Conservation (phyloP, 2,113 vertebrate genomes). For the Pristiophorus japonicus region DNA sequence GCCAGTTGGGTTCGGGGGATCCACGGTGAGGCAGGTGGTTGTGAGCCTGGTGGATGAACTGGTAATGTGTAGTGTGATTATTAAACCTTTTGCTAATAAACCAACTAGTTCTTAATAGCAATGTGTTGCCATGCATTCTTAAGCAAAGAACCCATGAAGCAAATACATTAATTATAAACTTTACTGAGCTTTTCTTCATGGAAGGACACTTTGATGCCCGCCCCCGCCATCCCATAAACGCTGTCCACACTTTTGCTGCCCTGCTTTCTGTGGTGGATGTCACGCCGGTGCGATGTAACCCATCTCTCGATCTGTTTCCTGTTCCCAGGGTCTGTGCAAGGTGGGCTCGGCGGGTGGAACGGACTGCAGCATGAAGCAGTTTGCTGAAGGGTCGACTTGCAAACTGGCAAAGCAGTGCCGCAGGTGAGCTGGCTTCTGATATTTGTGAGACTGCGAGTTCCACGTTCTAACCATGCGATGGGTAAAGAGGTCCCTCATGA, state of each 20-base stretch:
- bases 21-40: too few species aligned
- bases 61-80: too few species aligned
- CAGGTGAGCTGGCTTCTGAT: slow-evolving; percentile 65
- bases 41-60: too few species aligned
- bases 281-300: not conserved
- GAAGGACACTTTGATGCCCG: not conserved
- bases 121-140: too few species aligned
- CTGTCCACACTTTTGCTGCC: not conserved
- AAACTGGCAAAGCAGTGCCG: slow-evolving; percentile 94
- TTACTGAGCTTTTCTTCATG: not conserved
- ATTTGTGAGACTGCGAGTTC: not conserved
- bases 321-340: slow-evolving; percentile 84
- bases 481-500: not conserved
- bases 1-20: too few species aligned
- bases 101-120: too few species aligned
- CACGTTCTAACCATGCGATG: not conserved
- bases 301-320: not conserved
- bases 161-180: too few species aligned
- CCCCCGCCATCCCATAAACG: not conserved
- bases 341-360: slow-evolving; percentile 91
- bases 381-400: slow-evolving; percentile 90
- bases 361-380: slow-evolving; percentile 98
- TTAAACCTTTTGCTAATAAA: too few species aligned
- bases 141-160: too few species aligned
- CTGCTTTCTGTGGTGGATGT: not conserved